Evolutionary conservation across 2,888 invertebrate genomes (phyloP).

Genomic region (Panopea generosa): DNA sequence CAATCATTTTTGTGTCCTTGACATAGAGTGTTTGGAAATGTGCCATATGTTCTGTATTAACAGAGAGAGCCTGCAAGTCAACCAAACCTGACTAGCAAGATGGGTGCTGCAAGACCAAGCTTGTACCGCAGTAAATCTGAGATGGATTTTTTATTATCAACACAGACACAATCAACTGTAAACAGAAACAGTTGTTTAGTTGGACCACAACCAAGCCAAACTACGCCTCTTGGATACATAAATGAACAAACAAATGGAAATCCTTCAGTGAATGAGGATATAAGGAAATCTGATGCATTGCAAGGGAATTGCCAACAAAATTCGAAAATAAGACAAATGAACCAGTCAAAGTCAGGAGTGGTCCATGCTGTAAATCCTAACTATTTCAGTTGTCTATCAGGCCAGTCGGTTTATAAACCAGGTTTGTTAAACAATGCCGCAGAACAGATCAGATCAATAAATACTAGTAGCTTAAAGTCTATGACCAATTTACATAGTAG

Average conservation of each 20-base stretch:
- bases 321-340: no score
- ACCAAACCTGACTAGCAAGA: constrained; percentile 51
- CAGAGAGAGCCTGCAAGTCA: constrained; percentile 10
- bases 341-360: no score
- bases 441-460: no score
- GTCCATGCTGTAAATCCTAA: no score
- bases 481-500: no score
- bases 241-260: not conserved
- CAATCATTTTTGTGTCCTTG: no score
- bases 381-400: no score
- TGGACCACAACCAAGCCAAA: not conserved
- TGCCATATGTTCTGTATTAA: no score
- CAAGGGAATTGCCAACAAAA: not conserved
- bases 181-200: not conserved
- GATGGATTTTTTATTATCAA: constrained; percentile 30
- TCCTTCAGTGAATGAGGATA: not conserved
- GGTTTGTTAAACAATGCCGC: no score
- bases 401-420: no score
- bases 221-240: not conserved
- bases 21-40: no score
- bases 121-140: constrained; percentile 47
- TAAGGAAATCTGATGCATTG: not conserved
- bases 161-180: not conserved
- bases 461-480: no score
- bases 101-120: constrained; percentile 28